Evolutionary conservation across 2,113 vertebrate genomes (phyloP).

Genomic region (Phoenicopterus ruber): DNA sequence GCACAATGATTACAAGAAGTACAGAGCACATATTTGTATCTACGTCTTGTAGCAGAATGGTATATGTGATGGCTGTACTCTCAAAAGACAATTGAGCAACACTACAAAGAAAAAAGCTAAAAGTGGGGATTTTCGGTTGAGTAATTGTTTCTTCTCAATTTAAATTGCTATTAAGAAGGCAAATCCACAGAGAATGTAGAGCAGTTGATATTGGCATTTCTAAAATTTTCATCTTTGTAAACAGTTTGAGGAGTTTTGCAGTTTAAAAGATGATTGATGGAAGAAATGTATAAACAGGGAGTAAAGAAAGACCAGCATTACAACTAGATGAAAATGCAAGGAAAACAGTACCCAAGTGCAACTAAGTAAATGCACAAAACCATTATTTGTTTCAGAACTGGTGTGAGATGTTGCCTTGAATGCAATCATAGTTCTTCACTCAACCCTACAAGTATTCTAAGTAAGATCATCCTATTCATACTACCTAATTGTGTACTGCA

Average conservation of each 20-base stretch:
- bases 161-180: background rate
- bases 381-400: background rate
- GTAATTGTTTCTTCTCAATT: background rate
- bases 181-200: background rate
- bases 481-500: background rate
- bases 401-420: background rate
- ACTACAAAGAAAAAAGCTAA: background rate
- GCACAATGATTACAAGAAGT: background rate
- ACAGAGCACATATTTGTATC: background rate
- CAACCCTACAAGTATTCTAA: background rate
- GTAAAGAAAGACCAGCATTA: background rate
- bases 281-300: background rate
- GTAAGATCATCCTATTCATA: background rate
- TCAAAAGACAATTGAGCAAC: rapidly evolving
- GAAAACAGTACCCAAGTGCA: background rate
- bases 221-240: background rate
- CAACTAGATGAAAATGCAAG: background rate
- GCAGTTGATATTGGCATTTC: background rate
- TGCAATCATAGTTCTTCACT: background rate
- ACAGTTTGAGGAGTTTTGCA: background rate
- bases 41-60: background rate
- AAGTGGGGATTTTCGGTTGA: background rate
- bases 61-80: background rate
- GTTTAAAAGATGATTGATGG: background rate
- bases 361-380: background rate